Evolutionary conservation across 2,797 vertebrate genomes (phyloP), one percentile per base, ranked within the genome.

Genomic region (Furcifer pardalis): DNA sequence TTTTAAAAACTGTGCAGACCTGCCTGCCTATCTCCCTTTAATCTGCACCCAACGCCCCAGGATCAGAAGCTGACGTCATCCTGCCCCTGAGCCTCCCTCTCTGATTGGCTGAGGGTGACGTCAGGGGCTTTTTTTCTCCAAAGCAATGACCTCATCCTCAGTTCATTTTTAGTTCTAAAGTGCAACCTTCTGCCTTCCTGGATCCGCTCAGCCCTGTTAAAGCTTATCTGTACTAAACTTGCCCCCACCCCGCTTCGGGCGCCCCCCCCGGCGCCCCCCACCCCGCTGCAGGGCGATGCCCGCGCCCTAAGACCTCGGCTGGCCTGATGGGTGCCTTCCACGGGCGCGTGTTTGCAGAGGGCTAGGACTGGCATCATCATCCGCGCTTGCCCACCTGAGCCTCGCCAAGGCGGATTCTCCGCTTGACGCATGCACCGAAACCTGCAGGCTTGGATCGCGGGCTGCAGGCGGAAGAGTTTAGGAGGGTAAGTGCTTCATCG

Each of bases 91-190:
- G 95, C 95, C 86, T 83, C 87, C 88, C 77, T 82, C 93, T 94
- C 96, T 96, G 96, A 98, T 99, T 98, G 98, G 98, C 95, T 98
- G 93, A 77, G 85, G 95, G 93, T 99, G 97, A 98, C 98, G 98
- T 98, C 97, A 98, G 95, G 88, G 92, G 87, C 91, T 89, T 96
- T 93, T 93, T 94, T 91, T 88, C 94, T 30, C 30, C 66, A 37
- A 94, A 95, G 95, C 96, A 96, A 97, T 98, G 97, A 98, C 97
- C 97, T 98, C 97, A 98, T 97, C 97, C 94, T 95, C 95, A 73
- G 89, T 86, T 91, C 74, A 92, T 92, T 92, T 94, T 96, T 96
- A 96, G 96, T 96, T 95, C 95, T 94, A 94, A 96, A 97, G 96
- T 96, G 95, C 96, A 96, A 87, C 94, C 96, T 96, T 94, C 94